Percentiles rank a stretch among this genome's conserved stretches.
phyloP scores from a whole-genome alignment of 2,888 invertebrate species.

The Eudemis profundana region DNA sequence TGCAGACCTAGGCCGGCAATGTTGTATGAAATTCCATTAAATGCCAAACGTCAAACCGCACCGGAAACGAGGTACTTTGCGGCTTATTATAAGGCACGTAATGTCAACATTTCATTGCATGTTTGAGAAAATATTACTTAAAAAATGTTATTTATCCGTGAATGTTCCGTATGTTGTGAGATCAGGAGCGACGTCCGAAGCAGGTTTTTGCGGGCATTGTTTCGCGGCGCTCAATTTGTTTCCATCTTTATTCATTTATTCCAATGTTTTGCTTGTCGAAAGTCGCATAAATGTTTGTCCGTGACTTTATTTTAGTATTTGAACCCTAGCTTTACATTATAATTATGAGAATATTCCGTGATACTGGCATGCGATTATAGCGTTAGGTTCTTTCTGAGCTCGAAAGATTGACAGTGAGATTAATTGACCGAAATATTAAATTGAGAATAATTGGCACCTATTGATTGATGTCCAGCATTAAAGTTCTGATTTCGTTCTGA shows the following conservation, averaged over 20 bases:
- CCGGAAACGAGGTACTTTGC: too few species aligned
- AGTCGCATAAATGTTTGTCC: slow-evolving; percentile 77
- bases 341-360: not conserved
- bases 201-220: slow-evolving; percentile 37
- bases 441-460: too few species aligned
- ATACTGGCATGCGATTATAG: not conserved
- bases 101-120: too few species aligned
- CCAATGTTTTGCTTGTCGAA: slow-evolving; percentile 69
- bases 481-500: too few species aligned
- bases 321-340: slow-evolving; percentile 17
- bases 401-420: too few species aligned
- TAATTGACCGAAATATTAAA: too few species aligned
- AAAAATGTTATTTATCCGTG: not conserved
- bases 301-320: slow-evolving; percentile 55
- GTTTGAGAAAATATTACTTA: not conserved
- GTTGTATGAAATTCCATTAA: too few species aligned
- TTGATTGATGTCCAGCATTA: too few species aligned
- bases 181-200: slow-evolving; percentile 31
- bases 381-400: not conserved
- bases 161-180: not conserved
- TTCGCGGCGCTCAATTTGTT: slow-evolving; percentile 70
- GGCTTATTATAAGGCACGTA: too few species aligned
- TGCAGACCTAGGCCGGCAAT: too few species aligned
- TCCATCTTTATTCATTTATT: slow-evolving; percentile 79
- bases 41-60: too few species aligned